phyloP scores from a whole-genome alignment of 2,888 invertebrate genomes.

The Pristionchus maxplancki region DNA sequence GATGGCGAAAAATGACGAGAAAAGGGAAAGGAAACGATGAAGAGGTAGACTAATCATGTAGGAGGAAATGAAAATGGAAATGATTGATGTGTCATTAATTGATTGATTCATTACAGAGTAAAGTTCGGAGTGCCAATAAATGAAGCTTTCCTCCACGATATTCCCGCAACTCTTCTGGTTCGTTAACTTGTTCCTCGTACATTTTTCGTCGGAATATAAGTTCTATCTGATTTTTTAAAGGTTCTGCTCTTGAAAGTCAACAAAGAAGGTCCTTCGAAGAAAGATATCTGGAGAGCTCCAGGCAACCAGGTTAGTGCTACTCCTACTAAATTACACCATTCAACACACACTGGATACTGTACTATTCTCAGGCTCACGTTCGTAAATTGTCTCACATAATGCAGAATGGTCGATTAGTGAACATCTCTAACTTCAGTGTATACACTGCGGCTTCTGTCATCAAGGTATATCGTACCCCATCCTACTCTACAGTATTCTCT shows the following conservation, averaged over 20 bases:
- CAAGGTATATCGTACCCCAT: conserved; percentile 81
- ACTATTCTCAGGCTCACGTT: conserved; percentile 82
- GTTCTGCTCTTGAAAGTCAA: conserved; percentile 90
- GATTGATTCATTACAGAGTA: conserved; percentile 66
- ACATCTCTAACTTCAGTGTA: conserved; percentile 88
- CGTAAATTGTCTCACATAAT: conserved; percentile 77
- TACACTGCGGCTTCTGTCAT: conserved; percentile 98
- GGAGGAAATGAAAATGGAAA: background rate
- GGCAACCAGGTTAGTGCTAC: conserved; percentile 86
- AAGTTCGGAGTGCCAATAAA: conserved; percentile 77
- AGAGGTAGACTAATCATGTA: background rate
- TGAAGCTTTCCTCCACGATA: conserved; percentile 77
- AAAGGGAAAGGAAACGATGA: background rate
- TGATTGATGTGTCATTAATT: background rate
- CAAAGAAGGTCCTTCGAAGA: conserved; percentile 93
- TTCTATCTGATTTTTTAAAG: conserved; percentile 50
- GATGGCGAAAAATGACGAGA: conserved; percentile 4
- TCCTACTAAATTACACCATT: background rate
- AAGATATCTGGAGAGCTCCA: conserved; percentile 94
- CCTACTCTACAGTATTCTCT: conserved; percentile 17
- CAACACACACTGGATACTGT: conserved; percentile 49
- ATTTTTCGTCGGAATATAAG: background rate
- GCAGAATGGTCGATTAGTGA: conserved; percentile 78
- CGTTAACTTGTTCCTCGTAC: conserved; percentile 47
- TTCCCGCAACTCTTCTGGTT: conserved; percentile 77